These are phyloP conservation scores for Drosophila longiperda DNA, from an alignment of 2,888 invertebrate genomes.

Conservation along the genomic window DNA sequence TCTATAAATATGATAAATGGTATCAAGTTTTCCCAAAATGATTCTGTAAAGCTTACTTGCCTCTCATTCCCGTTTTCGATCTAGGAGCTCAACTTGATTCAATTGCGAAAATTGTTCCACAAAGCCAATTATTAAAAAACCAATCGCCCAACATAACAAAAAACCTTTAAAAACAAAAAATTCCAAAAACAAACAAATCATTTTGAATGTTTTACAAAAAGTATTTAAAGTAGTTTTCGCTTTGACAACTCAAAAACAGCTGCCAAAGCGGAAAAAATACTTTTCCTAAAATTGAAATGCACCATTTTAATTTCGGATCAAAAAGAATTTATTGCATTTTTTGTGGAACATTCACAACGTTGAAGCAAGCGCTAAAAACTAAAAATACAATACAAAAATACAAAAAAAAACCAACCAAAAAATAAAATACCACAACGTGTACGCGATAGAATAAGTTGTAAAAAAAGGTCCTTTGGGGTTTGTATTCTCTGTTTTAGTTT, in stretches of 20 bases:
- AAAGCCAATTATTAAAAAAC: conserved; percentile 60
- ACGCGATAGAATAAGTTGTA: conserved; percentile 46
- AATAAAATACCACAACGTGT: conserved; percentile 54
- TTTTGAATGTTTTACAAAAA: conserved; percentile 79
- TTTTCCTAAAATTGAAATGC: conserved; percentile 65
- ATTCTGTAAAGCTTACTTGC: conserved; percentile 85
- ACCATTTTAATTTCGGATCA: conserved; percentile 65
- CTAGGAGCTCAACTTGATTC: conserved; percentile 85
- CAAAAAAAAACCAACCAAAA: conserved; percentile 32
- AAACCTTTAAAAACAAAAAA: conserved; percentile 13
- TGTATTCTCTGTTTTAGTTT: conserved; percentile 29
- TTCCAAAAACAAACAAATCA: conserved; percentile 25
- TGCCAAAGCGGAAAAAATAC: conserved; percentile 62
- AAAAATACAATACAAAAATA: conserved; percentile 52
- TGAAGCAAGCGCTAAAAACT: conserved; percentile 83
- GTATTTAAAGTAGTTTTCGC: conserved; percentile 57
- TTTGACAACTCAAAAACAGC: conserved; percentile 52
- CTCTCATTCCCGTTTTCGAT: conserved; percentile 85
- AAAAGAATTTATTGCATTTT: conserved; percentile 68
- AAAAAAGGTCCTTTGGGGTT: conserved; percentile 39
- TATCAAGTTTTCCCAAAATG: conserved; percentile 85
- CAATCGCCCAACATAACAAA: conserved; percentile 41
- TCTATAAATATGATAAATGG: conserved; percentile 74
- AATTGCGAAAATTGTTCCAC: conserved; percentile 85
- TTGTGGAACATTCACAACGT: conserved; percentile 85